Conservation (phyloP, 2,888 invertebrate genomes). For the Chloroclysta siterata region DNA sequence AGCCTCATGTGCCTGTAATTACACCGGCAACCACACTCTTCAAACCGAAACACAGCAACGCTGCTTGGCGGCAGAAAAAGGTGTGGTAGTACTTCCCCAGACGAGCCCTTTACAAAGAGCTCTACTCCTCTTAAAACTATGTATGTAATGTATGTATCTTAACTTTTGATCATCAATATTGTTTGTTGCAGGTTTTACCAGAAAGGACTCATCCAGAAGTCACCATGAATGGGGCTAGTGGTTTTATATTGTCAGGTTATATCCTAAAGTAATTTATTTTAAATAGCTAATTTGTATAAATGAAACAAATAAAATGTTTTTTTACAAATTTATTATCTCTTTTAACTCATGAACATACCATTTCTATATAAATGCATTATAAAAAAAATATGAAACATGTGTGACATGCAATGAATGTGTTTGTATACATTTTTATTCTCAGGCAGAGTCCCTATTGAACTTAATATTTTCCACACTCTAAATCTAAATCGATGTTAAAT, state of each 20-base stretch:
- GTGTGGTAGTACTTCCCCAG: too few species aligned
- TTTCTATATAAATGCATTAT: constrained; percentile 72
- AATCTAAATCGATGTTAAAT: constrained; percentile 42
- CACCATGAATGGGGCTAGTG: constrained; percentile 94
- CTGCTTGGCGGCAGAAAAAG: too few species aligned
- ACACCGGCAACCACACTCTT: too few species aligned
- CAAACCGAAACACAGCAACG: too few species aligned
- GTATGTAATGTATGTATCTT: too few species aligned
- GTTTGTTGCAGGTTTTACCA: constrained; percentile 83
- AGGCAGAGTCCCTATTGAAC: constrained; percentile 35
- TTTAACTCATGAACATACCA: constrained; percentile 67
- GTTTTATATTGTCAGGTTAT: constrained; percentile 93
- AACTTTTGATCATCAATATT: neutral
- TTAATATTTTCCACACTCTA: constrained; percentile 33
- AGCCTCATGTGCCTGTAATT: too few species aligned
- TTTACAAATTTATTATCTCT: constrained; percentile 66
- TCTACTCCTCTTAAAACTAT: too few species aligned
- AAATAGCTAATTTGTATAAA: constrained; percentile 30
- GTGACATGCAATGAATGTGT: constrained; percentile 56
- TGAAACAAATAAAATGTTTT: constrained; percentile 44
- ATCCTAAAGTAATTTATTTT: constrained; percentile 67
- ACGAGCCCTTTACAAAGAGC: too few species aligned
- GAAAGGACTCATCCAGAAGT: constrained; percentile 98
- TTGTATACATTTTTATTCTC: constrained; percentile 43
- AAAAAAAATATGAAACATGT: constrained; percentile 61